Base-by-base conservation (phyloP, 1,140 invertebrate species). In the Conus ventricosus region DNA sequence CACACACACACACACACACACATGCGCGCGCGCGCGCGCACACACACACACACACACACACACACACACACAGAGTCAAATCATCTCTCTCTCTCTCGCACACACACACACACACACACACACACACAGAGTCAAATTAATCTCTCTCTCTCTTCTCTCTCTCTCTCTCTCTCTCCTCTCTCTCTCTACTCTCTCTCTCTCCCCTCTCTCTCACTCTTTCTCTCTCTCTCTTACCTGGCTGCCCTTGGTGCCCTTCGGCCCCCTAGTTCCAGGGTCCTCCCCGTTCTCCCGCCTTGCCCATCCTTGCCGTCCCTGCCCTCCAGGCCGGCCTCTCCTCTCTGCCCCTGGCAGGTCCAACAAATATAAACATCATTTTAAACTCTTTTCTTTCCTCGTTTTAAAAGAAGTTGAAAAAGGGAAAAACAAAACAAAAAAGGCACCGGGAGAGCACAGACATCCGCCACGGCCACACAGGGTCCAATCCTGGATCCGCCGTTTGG, bases 221-320 rank as follows among this genome's bases (percentile, higher is more conserved):
- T 6, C 27, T 27, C 6, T 39, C 23, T 11, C 27, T 10, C 76
- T 55, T 2, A 85, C 84, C 85, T 82, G 88, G 57, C 53, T 57
- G 20, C 85, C 78, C 54, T 71, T 89, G 55, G 5, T 17, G 17
- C 87, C 87, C 27, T 25, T 84, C 53, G 15, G 23, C 6, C 87
- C 87, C 53, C 25, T 57, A 11, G 39, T 25, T 54, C 87, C 87
- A 4, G 57, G 57, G 54, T 84, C 81, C 81, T 7, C 87, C 87
- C 51, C 53, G 25, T 23, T n/a, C 60, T 55, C 85, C 85, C 53
- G 20, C 25, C 85, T 78, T 20, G 13, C 85, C 85, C 85, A 13
- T 78, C 75, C 71, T 87, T 55, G 5, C 85, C 85, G 25, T 80
- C 75, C 54, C 51, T 76, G 11, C 85, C 85, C 27, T 27, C 51